Evolutionary conservation across 2,888 invertebrate species (phyloP).

Genomic region (Phortica magna): DNA sequence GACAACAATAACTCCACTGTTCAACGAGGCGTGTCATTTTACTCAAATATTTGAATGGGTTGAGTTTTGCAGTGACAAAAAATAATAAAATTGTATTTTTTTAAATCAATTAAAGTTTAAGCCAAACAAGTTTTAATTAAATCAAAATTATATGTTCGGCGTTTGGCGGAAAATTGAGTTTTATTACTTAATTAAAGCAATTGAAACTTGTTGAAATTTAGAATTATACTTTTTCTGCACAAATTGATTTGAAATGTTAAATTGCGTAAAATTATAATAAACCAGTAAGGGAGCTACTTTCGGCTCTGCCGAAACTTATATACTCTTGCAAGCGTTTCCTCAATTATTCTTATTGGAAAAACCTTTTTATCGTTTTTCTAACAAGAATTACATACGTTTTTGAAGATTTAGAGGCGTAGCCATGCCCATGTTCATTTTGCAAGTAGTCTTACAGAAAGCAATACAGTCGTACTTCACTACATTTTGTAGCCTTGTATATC

Average conservation of each 20-base stretch:
- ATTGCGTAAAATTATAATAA: conserved; percentile 12
- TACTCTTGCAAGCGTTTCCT: too few relatives aligned
- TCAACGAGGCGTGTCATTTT: neutral
- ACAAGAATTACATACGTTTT: too few relatives aligned
- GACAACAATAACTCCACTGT: neutral
- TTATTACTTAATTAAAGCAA: conserved; percentile 25
- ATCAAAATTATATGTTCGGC: conserved; percentile 5
- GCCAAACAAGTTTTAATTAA: neutral
- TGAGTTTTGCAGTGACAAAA: neutral
- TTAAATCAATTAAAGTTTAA: neutral
- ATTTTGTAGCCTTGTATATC: too few relatives aligned
- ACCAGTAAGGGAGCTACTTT: too few relatives aligned
- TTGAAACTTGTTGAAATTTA: conserved; percentile 4
- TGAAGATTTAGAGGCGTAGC: too few relatives aligned
- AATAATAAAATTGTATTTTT: neutral
- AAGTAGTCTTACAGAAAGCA: too few relatives aligned
- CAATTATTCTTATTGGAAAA: too few relatives aligned
- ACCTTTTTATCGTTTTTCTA: too few relatives aligned
- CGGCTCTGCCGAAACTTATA: too few relatives aligned
- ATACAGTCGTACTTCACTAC: too few relatives aligned
- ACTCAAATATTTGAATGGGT: neutral
- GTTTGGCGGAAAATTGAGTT: conserved; percentile 15
- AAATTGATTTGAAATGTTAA: conserved; percentile 8
- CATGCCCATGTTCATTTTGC: too few relatives aligned
- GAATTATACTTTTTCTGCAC: neutral